phyloP scores from a whole-genome alignment of 2,888 invertebrate genomes.

The Cynaeus angustus region DNA sequence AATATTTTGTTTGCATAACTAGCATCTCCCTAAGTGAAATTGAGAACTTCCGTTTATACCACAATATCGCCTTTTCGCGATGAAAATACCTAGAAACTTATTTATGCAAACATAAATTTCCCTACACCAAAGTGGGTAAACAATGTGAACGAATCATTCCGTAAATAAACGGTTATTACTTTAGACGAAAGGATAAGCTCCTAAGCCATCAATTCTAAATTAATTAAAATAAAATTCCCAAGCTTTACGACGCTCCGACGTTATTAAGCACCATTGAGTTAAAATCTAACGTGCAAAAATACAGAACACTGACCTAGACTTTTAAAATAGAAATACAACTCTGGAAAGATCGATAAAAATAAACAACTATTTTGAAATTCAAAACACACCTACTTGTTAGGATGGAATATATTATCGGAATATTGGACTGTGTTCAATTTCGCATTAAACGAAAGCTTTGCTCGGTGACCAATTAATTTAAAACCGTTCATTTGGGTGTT shows the following conservation, averaged over 20 bases:
- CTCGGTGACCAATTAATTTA: conserved; percentile 27
- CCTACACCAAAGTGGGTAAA: conserved; percentile 29
- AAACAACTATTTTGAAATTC: conserved; percentile 48
- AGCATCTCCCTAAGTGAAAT: conserved; percentile 10
- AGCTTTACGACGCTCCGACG: neutral
- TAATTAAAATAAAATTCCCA: conserved; percentile 23
- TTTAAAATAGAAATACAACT: conserved; percentile 47
- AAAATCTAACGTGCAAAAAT: conserved; percentile 22
- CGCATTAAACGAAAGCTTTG: conserved; percentile 28
- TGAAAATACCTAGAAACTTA: conserved; percentile 35
- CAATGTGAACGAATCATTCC: conserved; percentile 31
- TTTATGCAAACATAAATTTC: conserved; percentile 42
- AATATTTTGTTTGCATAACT: no score
- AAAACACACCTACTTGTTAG: conserved; percentile 47
- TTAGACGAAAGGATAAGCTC: conserved; percentile 32
- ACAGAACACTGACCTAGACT: conserved; percentile 50
- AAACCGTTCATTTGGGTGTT: conserved; percentile 3
- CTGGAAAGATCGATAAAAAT: conserved; percentile 47
- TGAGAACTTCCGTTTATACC: conserved; percentile 15
- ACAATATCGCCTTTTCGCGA: conserved; percentile 29
- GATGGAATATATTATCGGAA: conserved; percentile 42
- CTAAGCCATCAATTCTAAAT: conserved; percentile 26
- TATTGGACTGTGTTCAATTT: conserved; percentile 44
- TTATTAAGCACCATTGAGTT: conserved; percentile 11
- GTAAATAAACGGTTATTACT: conserved; percentile 38